Base-by-base conservation (phyloP, 1,140 invertebrate genomes). In the Drosophila athabasca region DNA sequence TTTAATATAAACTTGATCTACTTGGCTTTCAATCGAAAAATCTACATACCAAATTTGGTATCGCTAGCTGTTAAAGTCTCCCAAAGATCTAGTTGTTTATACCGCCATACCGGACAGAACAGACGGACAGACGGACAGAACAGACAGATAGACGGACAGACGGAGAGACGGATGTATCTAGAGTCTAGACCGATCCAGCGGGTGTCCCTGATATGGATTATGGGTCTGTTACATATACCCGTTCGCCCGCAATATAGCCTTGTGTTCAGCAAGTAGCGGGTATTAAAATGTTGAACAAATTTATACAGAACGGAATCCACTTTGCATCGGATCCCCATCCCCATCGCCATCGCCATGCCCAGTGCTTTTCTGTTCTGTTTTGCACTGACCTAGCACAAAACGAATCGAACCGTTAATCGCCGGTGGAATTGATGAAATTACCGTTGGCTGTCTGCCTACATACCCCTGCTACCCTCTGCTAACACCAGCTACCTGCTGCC, bases 371-470 rank as follows among this genome's bases (percentile, higher is more conserved):
- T 11, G 11, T 5, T 4, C 11, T 4, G 11, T 4, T 39, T 11
- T 39, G 22, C 46, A 73, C 70, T 73, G 69, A 73, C 70, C 70
- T 73, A 73, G 62, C 70, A 31, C 70, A 73, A 73, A 19, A n/a
- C 45, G 46, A 46, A 48, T 17, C 22, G 54, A 39, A 41, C 66
- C 67, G 68, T 71, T 71, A 71, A 71, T 71, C 67, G 67, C 2
- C 7, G 65, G n/a, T 49, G 49, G 43, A 55, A 64, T 73, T 64
- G 57, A 72, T 72, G 58, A 54, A 73, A 62, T 62, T 44, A 31
- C 70, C 58, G 51, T 50, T 46, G n/a, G 41, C 11, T n/a, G 15
- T 13, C 11, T 31, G 31, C 7, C 31, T 31, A 3, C 8, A 39
- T 11, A 4, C 15, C 35, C 9, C 35, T 35, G 35, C 35, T 39